Evolutionary conservation across 2,113 vertebrate genomes (phyloP), one percentile per base, ranked within the genome.

Genomic region (Tinamus guttatus): DNA sequence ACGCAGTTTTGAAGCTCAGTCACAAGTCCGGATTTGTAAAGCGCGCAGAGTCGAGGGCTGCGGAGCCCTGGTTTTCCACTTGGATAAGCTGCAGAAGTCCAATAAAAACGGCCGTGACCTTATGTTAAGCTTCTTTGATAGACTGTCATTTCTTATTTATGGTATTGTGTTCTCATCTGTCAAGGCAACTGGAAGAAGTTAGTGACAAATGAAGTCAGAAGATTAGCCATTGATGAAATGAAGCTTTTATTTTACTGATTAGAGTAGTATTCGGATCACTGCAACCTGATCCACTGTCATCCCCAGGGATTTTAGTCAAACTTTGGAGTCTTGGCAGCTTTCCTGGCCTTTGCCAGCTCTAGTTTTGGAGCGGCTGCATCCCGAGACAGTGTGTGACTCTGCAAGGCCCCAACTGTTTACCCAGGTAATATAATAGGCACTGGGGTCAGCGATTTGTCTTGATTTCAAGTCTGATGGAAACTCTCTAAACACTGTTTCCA

Each of bases 131-230:
- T 94, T 85, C 94, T 90, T 92, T 79, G 83, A 74, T 95, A 90
- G 91, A 87, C 85, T 95, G 96, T 92, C 96, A 79, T 94, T 95
- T 95, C 95, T 89, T 90, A 90, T 94, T 95, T 97, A 45, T 87
- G 25, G 93, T 59, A 60, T 75, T 81, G 85, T 71, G 52, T 71
- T 97, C 85, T 96, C 81, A 54, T 91, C 92, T 94, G 88, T 91
- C 89, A 93, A 84, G 76, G 71, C 67, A 80, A 64, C 67, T 76
- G 87, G 63, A 69, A 40, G 65, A 89, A 94, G 62, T 43, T 17
- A 40, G 88, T 85, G 69, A 82, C 38, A 52, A 84, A 41, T 54
- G 49, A 91, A 91, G 56, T 88, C 76, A 67, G 93, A 6, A 51
- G 81, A 95, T 97, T 92, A 93, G 79, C 74, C 83, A 52, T 32